Evolutionary conservation across 2,888 invertebrate genomes (phyloP).

Genomic region (Tenthredo livida): DNA sequence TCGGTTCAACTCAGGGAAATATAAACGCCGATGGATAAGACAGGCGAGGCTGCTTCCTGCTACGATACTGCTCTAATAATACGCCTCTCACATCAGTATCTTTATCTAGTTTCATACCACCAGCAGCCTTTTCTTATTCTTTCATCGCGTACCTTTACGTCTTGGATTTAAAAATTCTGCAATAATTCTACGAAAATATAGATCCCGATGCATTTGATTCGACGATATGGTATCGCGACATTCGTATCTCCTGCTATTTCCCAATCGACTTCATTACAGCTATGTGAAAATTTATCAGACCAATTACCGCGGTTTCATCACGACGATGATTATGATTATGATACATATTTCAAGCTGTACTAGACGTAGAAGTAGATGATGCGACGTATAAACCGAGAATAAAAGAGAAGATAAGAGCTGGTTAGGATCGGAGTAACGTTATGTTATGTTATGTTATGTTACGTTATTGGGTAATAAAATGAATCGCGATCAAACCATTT

Average conservation of each 20-base stretch:
- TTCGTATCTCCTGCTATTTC: not conserved
- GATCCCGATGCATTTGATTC: not conserved
- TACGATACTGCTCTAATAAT: slow-evolving; percentile 66
- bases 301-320: not conserved
- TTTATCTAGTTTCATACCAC: slow-evolving; percentile 60
- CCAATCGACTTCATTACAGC: not conserved
- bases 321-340: not conserved
- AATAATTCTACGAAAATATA: not conserved
- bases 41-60: slow-evolving; percentile 59
- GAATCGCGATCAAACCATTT: slow-evolving; percentile 42
- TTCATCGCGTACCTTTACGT: not conserved
- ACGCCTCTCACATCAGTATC: slow-evolving; percentile 58
- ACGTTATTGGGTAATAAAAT: slow-evolving; percentile 35
- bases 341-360: not conserved
- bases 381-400: slow-evolving; percentile 5
- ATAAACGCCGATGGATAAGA: slow-evolving; percentile 19
- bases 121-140: not conserved
- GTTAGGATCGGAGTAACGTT: slow-evolving; percentile 8
- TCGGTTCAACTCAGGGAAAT: not conserved
- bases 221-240: no score
- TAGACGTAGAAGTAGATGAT: not conserved
- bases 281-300: not conserved
- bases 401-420: not conserved
- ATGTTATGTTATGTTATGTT: no score
- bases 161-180: not conserved